phyloP scores from a whole-genome alignment of 1,140 invertebrate genomes.

The Paraescarpia echinospica region DNA sequence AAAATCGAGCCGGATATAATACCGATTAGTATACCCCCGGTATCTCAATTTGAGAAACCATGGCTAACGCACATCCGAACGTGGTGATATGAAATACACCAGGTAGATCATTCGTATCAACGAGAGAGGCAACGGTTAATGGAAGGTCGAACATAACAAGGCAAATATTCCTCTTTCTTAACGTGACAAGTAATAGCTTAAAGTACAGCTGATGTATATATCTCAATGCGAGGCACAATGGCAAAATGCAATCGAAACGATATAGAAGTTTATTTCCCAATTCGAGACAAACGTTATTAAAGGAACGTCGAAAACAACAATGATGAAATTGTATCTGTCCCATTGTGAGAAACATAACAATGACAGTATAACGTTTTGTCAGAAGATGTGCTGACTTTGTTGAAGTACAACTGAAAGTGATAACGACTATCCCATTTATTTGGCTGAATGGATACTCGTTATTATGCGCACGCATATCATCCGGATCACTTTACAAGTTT shows the following conservation, averaged over 20 bases:
- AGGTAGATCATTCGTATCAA: neutral
- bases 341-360: neutral
- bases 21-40: no score
- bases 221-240: no score
- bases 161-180: neutral
- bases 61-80: neutral
- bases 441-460: neutral
- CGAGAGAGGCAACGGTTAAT: neutral
- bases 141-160: neutral
- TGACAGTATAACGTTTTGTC: neutral
- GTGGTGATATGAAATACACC: no score
- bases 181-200: neutral
- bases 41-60: neutral
- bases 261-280: no score
- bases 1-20: no score
- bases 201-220: neutral
- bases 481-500: neutral
- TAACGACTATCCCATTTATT: neutral
- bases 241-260: no score
- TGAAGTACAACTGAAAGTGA: neutral
- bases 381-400: neutral
- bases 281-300: no score
- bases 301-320: no score
- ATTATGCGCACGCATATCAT: neutral
- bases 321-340: no score